These are phyloP conservation scores for Zalophus californianus DNA, from an alignment of 2,797 vertebrate genomes.

Conservation along the genomic window DNA sequence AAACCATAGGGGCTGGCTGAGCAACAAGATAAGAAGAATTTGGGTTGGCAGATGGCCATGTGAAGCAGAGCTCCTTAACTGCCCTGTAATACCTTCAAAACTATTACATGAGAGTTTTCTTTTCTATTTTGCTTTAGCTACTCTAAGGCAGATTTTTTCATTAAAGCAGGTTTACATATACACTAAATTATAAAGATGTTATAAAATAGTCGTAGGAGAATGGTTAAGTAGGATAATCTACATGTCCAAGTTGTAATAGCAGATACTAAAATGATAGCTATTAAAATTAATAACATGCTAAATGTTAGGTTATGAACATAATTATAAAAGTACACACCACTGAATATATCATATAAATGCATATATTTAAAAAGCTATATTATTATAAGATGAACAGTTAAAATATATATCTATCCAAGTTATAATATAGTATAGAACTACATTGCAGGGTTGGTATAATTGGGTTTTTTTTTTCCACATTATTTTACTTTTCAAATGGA, in stretches of 20 bases:
- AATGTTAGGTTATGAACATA: background rate
- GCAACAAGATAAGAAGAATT: background rate
- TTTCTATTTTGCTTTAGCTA: background rate
- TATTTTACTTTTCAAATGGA: background rate
- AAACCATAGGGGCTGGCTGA: background rate
- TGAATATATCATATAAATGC: background rate
- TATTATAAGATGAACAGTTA: background rate
- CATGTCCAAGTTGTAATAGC: background rate
- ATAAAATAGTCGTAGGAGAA: background rate
- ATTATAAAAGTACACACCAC: background rate
- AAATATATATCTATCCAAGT: background rate
- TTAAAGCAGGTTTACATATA: background rate
- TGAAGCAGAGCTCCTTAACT: background rate
- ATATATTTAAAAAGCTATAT: background rate
- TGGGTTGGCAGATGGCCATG: background rate
- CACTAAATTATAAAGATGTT: background rate
- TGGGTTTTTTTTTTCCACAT: background rate
- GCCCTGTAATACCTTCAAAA: background rate
- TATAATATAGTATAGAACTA: background rate
- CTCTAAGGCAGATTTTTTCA: background rate
- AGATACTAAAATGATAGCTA: background rate
- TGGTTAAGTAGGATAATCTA: background rate
- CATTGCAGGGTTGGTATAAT: background rate
- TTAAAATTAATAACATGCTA: background rate
- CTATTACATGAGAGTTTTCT: background rate